Conservation (phyloP, 2,888 invertebrate genomes). For the Cantharis lateralis region DNA sequence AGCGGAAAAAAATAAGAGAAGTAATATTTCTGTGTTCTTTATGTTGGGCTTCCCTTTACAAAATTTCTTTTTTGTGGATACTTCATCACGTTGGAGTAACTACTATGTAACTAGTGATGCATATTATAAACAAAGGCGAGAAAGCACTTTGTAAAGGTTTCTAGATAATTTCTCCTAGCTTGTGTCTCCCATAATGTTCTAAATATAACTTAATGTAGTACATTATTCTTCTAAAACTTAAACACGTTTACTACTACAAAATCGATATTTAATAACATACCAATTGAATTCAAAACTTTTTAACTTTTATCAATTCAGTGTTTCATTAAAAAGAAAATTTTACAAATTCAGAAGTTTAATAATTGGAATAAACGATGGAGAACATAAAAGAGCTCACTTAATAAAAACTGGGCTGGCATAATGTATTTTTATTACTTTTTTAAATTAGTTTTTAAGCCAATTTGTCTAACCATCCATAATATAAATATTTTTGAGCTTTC, state of each 20-base stretch:
- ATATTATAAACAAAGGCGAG: slow-evolving; percentile 3
- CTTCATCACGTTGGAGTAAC: neutral
- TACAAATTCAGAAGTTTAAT: neutral
- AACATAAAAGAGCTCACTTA: neutral
- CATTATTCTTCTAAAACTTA: neutral
- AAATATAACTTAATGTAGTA: slow-evolving; percentile 1
- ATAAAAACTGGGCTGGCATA: neutral
- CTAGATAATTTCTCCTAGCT: neutral
- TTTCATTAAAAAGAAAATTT: neutral
- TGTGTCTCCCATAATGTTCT: neutral
- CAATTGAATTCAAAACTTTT: neutral
- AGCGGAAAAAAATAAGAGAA: neutral
- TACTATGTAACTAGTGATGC: slow-evolving; percentile 8
- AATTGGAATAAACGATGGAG: neutral
- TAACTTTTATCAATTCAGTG: neutral
- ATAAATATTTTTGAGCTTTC: neutral
- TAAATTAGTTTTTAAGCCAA: neutral
- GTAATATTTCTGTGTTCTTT: neutral
- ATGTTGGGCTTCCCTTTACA: neutral
- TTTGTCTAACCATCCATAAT: neutral
- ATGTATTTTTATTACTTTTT: neutral
- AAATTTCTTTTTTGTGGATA: neutral
- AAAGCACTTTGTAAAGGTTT: neutral
- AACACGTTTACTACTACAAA: neutral
- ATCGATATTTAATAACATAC: slow-evolving; percentile 1